phyloP scores from a whole-genome alignment of 2,888 invertebrate genomes.

The Cryptus armator region DNA sequence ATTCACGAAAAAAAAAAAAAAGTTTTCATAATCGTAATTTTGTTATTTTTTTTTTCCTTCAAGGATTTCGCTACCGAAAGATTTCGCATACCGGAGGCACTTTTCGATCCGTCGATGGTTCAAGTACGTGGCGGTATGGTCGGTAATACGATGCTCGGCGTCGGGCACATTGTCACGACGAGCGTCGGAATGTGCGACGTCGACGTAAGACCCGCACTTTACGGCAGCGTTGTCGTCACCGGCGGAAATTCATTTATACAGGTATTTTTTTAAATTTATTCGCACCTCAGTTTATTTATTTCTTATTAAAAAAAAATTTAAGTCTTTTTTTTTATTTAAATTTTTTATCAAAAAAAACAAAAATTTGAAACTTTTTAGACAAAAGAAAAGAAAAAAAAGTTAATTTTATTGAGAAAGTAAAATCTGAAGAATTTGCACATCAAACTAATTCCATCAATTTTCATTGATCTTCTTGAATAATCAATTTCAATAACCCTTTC shows the following conservation, averaged over 20 bases:
- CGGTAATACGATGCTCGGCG: constrained; percentile 94
- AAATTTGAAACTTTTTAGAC: too few relatives aligned
- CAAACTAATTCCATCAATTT: not conserved
- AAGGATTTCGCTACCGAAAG: constrained; percentile 97
- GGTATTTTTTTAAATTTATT: constrained; percentile 82
- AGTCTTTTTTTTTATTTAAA: too few relatives aligned
- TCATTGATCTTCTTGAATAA: not conserved
- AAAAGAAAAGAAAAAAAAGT: too few relatives aligned
- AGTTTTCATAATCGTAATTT: not conserved
- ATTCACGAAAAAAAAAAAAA: not conserved
- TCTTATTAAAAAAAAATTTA: too few relatives aligned
- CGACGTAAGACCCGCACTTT: constrained; percentile 97
- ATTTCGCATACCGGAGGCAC: constrained; percentile 96
- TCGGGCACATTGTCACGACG: constrained; percentile 94
- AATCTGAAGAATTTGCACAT: too few relatives aligned
- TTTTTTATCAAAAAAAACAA: too few relatives aligned
- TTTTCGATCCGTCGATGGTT: constrained; percentile 93
- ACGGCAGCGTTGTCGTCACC: constrained; percentile 97
- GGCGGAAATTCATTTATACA: constrained; percentile 97
- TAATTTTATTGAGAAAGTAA: too few relatives aligned
- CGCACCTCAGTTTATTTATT: not conserved
- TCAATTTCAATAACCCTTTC: not conserved
- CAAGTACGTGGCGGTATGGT: constrained; percentile 86
- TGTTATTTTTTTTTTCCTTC: constrained; percentile 24
- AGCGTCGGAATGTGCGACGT: constrained; percentile 99